Evolutionary conservation across 2,888 invertebrate species (phyloP).

Genomic region (Cantharis flavilabris): DNA sequence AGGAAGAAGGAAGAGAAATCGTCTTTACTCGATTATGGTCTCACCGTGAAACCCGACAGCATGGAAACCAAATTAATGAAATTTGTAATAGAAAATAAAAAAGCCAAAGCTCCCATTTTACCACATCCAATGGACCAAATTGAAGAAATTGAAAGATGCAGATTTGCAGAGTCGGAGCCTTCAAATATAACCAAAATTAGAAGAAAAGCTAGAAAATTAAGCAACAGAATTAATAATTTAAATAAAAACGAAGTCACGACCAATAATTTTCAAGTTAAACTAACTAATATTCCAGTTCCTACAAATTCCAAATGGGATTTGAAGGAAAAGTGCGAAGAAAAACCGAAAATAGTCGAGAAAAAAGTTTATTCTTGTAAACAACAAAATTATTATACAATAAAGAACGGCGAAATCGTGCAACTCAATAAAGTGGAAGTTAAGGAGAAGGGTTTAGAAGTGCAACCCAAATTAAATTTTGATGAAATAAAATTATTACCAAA

Average conservation of each 20-base stretch:
- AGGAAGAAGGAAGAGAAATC: slow-evolving; percentile 22
- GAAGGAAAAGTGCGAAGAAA: slow-evolving; percentile 40
- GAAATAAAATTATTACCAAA: slow-evolving; percentile 61
- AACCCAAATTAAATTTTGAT: slow-evolving; percentile 59
- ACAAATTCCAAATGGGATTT: slow-evolving; percentile 54
- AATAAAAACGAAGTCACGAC: background rate
- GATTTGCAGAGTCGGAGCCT: slow-evolving; percentile 55
- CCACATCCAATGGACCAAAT: slow-evolving; percentile 61
- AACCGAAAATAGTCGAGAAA: slow-evolving; percentile 18
- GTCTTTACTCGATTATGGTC: slow-evolving; percentile 37
- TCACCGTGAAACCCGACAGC: slow-evolving; percentile 48
- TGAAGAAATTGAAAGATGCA: slow-evolving; percentile 57
- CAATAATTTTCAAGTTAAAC: slow-evolving; percentile 7
- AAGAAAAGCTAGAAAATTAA: slow-evolving; percentile 55
- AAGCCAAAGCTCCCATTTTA: slow-evolving; percentile 8
- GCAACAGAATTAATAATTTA: slow-evolving; percentile 31
- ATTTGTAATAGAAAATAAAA: slow-evolving; percentile 42
- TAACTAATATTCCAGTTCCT: slow-evolving; percentile 8
- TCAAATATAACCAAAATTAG: slow-evolving; percentile 53
- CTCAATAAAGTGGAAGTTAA: slow-evolving; percentile 44
- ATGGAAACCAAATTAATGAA: slow-evolving; percentile 46
- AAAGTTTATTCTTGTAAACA: slow-evolving; percentile 45
- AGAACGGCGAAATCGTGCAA: slow-evolving; percentile 58
- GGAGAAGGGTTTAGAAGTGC: slow-evolving; percentile 53
- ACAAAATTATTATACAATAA: slow-evolving; percentile 59